These are phyloP conservation scores for Trachelus troglodyta DNA, from an alignment of 2,888 invertebrate species.

Conservation along the genomic window DNA sequence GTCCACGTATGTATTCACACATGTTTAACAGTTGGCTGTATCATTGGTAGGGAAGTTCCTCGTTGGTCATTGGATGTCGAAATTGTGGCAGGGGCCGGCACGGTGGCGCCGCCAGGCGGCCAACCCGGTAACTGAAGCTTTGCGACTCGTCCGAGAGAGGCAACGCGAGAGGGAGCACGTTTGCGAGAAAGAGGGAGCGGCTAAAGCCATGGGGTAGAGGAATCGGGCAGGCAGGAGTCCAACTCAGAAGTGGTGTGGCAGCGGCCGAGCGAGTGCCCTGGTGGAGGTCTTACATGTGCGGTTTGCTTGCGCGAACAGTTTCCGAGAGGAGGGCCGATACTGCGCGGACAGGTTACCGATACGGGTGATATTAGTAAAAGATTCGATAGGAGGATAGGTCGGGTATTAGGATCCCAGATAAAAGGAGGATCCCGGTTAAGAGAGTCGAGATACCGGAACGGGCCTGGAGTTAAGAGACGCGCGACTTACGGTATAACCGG, in stretches of 20 bases:
- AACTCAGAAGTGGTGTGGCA: conserved; percentile 38
- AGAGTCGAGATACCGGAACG: background rate
- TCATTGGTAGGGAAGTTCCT: background rate
- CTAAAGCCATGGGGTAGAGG: conserved; percentile 32
- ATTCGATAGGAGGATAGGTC: conserved; percentile 5
- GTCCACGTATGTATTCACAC: background rate
- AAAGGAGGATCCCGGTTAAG: conserved; percentile 3
- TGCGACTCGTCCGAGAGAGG: conserved; percentile 3
- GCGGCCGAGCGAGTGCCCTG: conserved; percentile 18
- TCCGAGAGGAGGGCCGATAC: conserved; percentile 12
- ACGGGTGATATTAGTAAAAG: conserved; percentile 2
- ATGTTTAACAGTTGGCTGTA: background rate
- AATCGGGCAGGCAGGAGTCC: conserved; percentile 31
- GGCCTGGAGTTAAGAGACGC: background rate
- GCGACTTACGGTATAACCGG: background rate
- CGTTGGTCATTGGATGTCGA: background rate
- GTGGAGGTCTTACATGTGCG: conserved; percentile 26
- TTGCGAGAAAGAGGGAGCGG: conserved; percentile 25
- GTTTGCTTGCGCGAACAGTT: conserved; percentile 21
- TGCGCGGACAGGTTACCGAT: conserved; percentile 4
- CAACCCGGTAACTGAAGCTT: background rate
- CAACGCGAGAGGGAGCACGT: conserved; percentile 14
- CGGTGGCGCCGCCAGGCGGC: background rate
- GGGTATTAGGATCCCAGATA: conserved; percentile 1
- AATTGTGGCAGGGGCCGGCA: conserved; percentile 2